These are phyloP conservation scores for Naja naja DNA, from an alignment of 2,113 vertebrate species.

Conservation along the genomic window DNA sequence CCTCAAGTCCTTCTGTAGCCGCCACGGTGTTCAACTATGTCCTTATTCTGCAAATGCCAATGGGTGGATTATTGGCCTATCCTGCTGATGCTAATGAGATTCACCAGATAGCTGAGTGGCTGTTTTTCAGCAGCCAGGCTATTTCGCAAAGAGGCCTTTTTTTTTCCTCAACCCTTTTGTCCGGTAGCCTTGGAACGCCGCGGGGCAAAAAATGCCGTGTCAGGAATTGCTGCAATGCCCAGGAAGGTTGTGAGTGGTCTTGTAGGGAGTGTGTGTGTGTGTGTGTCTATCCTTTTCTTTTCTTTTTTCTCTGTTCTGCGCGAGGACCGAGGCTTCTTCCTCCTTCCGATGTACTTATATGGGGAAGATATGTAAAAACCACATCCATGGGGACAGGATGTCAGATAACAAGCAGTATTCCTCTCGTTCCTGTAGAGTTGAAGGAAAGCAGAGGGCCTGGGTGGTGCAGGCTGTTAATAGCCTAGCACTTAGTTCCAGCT, in stretches of 20 bases:
- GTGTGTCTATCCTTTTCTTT: not conserved
- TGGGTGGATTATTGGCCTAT: not conserved
- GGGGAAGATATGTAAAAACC: not conserved
- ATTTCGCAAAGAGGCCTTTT: not conserved
- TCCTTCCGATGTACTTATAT: not conserved
- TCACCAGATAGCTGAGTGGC: not conserved
- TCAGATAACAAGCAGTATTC: not conserved
- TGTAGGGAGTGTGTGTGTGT: not conserved
- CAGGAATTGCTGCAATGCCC: not conserved
- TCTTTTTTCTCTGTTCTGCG: rapidly evolving
- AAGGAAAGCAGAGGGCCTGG: not conserved
- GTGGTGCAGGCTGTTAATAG: too few relatives aligned
- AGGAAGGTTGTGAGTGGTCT: not conserved
- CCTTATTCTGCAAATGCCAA: not conserved
- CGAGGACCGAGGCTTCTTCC: not conserved
- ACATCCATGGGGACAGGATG: not conserved
- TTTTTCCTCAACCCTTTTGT: too few relatives aligned
- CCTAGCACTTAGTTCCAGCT: too few relatives aligned
- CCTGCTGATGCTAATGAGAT: not conserved
- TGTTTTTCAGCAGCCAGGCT: not conserved
- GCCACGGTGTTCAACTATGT: too few relatives aligned
- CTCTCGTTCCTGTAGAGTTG: not conserved
- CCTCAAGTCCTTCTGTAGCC: not conserved
- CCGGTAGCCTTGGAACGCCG: not conserved
- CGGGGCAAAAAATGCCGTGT: not conserved